Conservation (phyloP, 2,888 invertebrate species). For the Ecliptopera silaceata region DNA sequence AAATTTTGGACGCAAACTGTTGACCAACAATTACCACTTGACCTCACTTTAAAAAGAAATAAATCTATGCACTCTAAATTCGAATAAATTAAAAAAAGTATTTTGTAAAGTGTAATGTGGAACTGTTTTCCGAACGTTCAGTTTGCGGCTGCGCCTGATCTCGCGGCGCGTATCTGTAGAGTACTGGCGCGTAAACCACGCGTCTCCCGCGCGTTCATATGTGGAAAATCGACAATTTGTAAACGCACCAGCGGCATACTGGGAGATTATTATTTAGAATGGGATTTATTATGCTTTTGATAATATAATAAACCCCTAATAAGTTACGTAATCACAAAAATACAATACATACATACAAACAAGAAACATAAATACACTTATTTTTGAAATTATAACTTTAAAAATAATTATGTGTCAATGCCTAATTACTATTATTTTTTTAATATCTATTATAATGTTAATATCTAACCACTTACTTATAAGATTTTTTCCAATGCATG, state of each 20-base stretch:
- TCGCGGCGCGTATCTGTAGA: slow-evolving; percentile 66
- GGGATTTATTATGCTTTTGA: slow-evolving; percentile 1
- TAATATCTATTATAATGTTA: too few species aligned
- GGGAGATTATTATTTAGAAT: slow-evolving; percentile 29
- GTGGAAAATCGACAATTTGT: slow-evolving; percentile 68
- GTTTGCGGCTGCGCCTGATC: slow-evolving; percentile 59
- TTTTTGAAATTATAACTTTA: too few species aligned
- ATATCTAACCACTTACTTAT: too few species aligned
- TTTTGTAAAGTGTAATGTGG: slow-evolving; percentile 29
- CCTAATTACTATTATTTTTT: too few species aligned
- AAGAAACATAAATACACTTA: too few species aligned
- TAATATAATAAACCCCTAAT: too few species aligned
- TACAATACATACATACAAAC: too few species aligned
- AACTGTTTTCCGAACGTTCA: slow-evolving; percentile 49
- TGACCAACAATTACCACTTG: slow-evolving; percentile 23
- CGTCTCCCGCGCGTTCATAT: slow-evolving; percentile 62
- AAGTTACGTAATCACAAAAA: too few species aligned
- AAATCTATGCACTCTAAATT: slow-evolving; percentile 7
- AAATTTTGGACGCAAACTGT: slow-evolving; percentile 37
- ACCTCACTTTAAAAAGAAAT: slow-evolving; percentile 23
- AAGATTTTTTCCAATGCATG: too few species aligned
- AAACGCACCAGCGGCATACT: slow-evolving; percentile 46
- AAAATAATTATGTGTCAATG: too few species aligned
- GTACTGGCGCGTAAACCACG: slow-evolving; percentile 66
- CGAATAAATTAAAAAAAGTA: not conserved